Evolutionary conservation across 2,888 invertebrate species (phyloP).

Genomic region (Ceraclea dissimilis): DNA sequence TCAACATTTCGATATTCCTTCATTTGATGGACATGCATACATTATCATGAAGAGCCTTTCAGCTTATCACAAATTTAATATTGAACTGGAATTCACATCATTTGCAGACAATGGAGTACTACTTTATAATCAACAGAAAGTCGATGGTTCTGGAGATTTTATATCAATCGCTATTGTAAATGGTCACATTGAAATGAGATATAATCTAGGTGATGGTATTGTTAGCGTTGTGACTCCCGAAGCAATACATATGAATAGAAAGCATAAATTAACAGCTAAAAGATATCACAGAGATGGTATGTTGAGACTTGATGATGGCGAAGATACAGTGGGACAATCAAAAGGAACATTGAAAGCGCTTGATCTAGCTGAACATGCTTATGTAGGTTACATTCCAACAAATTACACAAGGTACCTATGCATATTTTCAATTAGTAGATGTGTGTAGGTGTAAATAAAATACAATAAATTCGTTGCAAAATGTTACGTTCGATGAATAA

Average conservation of each 20-base stretch:
- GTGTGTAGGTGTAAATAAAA: no score
- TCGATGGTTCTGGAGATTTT: constrained; percentile 79
- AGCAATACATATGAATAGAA: constrained; percentile 63
- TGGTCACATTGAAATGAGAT: constrained; percentile 74
- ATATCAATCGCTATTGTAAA: constrained; percentile 75
- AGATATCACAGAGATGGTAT: constrained; percentile 79
- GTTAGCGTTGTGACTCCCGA: constrained; percentile 68
- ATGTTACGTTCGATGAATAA: no score
- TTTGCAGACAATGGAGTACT: constrained; percentile 76
- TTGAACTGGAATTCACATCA: constrained; percentile 81
- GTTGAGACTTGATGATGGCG: constrained; percentile 70
- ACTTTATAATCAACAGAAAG: constrained; percentile 78
- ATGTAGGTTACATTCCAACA: constrained; percentile 71
- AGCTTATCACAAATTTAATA: constrained; percentile 75
- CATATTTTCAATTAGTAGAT: not conserved
- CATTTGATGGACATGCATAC: constrained; percentile 78
- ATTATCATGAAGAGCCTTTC: constrained; percentile 69
- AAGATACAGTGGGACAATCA: constrained; percentile 74
- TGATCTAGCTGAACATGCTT: constrained; percentile 74
- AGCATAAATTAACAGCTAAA: constrained; percentile 73
- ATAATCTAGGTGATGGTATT: constrained; percentile 80
- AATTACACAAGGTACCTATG: constrained; percentile 60
- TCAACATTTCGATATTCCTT: constrained; percentile 59
- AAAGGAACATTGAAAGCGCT: constrained; percentile 71
- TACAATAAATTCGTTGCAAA: no score